Conservation (phyloP, 2,113 vertebrate genomes). For the Neogale vison region DNA sequence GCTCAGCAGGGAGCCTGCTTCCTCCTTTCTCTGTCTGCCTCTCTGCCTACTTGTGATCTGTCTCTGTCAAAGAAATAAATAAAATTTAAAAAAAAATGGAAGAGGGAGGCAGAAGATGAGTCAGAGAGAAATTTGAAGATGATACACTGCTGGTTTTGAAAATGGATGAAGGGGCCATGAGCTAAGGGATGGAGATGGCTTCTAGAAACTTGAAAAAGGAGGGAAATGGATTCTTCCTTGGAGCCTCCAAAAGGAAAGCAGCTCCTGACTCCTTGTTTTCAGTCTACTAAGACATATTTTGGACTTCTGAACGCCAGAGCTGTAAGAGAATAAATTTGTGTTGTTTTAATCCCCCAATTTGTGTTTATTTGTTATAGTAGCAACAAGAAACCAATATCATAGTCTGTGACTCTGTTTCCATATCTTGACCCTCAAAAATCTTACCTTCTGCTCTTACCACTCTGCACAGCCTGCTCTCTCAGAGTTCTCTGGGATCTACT, state of each 20-base stretch:
- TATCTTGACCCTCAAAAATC: not conserved
- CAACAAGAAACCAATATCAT: not conserved
- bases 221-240: not conserved
- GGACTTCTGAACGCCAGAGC: not conserved
- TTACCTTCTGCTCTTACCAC: not conserved
- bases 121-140: not conserved
- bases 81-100: too few relatives aligned
- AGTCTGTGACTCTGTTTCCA: not conserved
- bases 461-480: not conserved
- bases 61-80: too few relatives aligned
- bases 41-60: too few relatives aligned
- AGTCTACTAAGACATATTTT: not conserved
- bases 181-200: not conserved
- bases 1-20: too few relatives aligned
- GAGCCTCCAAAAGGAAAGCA: not conserved
- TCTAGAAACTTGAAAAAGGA: not conserved
- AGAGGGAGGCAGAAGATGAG: not conserved
- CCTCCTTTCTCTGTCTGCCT: too few relatives aligned
- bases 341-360: not conserved
- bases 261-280: not conserved
- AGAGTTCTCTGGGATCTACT: not conserved
- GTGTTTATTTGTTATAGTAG: not conserved
- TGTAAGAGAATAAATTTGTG: not conserved
- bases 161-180: not conserved
- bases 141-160: not conserved